Base-by-base conservation (phyloP, 1,140 invertebrate species). In the Lethocerus indicus region DNA sequence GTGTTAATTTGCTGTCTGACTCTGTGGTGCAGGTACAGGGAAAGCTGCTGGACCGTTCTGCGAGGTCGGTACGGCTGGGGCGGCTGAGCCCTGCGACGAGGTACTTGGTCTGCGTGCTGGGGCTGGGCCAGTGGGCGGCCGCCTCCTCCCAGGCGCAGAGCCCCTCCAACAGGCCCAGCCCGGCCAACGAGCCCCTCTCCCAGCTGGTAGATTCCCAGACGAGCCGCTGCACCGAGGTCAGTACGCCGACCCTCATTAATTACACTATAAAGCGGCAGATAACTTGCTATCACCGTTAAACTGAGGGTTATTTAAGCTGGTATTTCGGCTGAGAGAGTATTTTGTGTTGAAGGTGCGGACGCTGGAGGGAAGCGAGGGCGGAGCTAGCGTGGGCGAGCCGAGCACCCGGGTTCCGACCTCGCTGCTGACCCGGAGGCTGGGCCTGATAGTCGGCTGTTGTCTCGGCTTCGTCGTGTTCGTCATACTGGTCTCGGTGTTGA, bases 391-490 rank as follows among this genome's bases (percentile, higher is more conserved):
- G 21, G 67, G 67, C 2, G 62, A 71, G 77, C 45, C 27, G 20
- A 48, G 51, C 47, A 72, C 74, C 3, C 67, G 78, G n/a, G 71
- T 76, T 13, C 55, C 75, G 72, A 23, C 63, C 3, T 70, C 57
- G 21, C 77, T 87, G 48, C 64, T 87, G 7, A 84, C 83, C 0
- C 70, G 83, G 29, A 70, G 85, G 48, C 65, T 91, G 16, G 85
- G 85, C 18, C 72, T 90, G 29, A 85, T 89, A 47, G 78, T 89
- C 5, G 86, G 86, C 29, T 81, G 80, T 59, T 83, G 81, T 53
- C 78, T 89, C 72, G 85, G 84, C 49, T 82, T 86, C 59, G 74
- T 87, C 18, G 81, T 89, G 6, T 87, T 90, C 58, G 70, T 90
- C 18, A 75, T 87, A 1, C 69, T 88, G 51, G 78, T 87, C 2